Evolutionary conservation across 2,797 vertebrate genomes (phyloP), one percentile per base, ranked within the genome.

Genomic region (Artibeus jamaicensis): DNA sequence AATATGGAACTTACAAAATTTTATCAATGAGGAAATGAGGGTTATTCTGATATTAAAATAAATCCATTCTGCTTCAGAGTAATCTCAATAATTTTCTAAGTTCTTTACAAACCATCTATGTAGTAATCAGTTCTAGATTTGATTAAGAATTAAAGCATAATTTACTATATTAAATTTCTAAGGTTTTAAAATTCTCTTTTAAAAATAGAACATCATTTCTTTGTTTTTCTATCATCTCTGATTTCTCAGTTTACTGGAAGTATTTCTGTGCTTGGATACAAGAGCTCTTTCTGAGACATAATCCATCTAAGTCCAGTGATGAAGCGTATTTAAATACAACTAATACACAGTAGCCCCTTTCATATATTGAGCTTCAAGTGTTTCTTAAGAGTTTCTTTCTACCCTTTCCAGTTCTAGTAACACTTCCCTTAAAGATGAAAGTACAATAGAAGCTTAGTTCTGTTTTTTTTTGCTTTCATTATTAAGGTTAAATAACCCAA

Each of bases 121-220:
- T 3, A 92, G 46, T 39, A 81, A 82, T 59, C 39, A 57, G 26
- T 78, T 82, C 39, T 87, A 81, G 68, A 73, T 59, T n/a, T 92
- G 77, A 87, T 67, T 70, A 85, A 53, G 68, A 93, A 82, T 93
- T 34, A 48, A 14, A 39, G 59, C 76, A 3, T 71, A 81, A 93
- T 82, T 89, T 73, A 77, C 21, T 50, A 71, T 85, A 93, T n/a
- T 53, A 24, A 90, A 37, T 48, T 55, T 76, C 46, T 46, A n/a
- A 82, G 44, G 55, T 83, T 78, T 83, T 53, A 42, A 85, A 55
- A 50, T 59, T 86, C 3, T 59, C 21, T 81, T 93, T 93, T 24
- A 94, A 88, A 93, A 93, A 96, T 46, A 93, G 82, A 46, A 84
- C 22, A 87, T 57, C 77, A 90, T 87, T 90, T 96, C 53, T 73